phyloP scores from a whole-genome alignment of 2,888 invertebrate genomes.

The Formica aserva region DNA sequence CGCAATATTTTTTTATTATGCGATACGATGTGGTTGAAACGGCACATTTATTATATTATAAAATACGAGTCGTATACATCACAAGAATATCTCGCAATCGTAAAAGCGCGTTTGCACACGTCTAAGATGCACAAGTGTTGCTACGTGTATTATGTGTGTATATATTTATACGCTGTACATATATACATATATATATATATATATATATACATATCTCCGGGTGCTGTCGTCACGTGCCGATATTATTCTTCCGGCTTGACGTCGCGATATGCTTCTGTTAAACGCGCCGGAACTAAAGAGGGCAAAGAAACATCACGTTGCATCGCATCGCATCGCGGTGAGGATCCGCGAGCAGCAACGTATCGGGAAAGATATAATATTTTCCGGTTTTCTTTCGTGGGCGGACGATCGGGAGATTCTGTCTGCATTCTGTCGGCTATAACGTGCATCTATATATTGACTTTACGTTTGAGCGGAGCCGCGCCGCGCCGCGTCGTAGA shows the following conservation, averaged over 20 bases:
- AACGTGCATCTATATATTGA: conserved; percentile 42
- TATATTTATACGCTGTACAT: neutral
- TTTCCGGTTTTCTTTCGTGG: conserved; percentile 40
- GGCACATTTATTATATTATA: conserved; percentile 36
- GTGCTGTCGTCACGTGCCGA: conserved; percentile 31
- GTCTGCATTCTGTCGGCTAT: conserved; percentile 59
- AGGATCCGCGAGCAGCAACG: conserved; percentile 36
- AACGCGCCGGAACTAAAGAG: conserved; percentile 64
- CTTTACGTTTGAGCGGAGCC: conserved; percentile 51
- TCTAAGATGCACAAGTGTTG: neutral
- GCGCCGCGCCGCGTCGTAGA: conserved; percentile 14
- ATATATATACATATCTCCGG: neutral
- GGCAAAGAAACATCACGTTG: conserved; percentile 55
- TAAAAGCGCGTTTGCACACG: conserved; percentile 30
- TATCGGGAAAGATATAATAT: conserved; percentile 54
- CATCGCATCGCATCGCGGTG: conserved; percentile 18
- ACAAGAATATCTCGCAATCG: conserved; percentile 25
- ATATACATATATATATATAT: too few relatives aligned
- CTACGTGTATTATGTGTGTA: neutral
- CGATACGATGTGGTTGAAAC: neutral
- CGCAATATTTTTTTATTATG: conserved; percentile 27
- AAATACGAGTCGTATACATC: conserved; percentile 22
- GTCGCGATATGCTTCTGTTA: conserved; percentile 59
- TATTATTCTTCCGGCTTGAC: conserved; percentile 48
- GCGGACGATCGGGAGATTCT: conserved; percentile 37